phyloP scores from a whole-genome alignment of 2,888 invertebrate species.

The Zhuqinia jingwanae region DNA sequence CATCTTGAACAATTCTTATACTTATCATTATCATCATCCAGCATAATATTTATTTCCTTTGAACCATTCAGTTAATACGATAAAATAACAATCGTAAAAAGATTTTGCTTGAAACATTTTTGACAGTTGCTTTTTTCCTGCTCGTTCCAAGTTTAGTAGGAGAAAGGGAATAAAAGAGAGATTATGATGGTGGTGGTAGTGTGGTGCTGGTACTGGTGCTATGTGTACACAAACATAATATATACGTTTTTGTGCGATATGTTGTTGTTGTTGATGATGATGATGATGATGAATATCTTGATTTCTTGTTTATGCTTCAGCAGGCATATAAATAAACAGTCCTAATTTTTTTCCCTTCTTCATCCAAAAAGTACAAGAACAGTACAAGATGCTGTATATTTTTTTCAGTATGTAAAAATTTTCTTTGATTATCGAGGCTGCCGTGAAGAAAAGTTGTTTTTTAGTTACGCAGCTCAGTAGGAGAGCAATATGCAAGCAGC shows the following conservation, averaged over 20 bases:
- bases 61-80: slow-evolving; percentile 36
- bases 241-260: too few species aligned
- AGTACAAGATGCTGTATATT: background rate
- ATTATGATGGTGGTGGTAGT: too few species aligned
- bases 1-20: background rate
- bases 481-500: slow-evolving; percentile 22
- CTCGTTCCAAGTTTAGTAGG: too few species aligned
- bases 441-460: too few species aligned
- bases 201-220: too few species aligned
- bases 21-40: background rate
- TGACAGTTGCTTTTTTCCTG: slow-evolving; percentile 37
- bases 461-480: too few species aligned
- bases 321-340: slow-evolving; percentile 34
- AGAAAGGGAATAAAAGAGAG: too few species aligned
- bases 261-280: background rate
- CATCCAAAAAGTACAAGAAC: background rate
- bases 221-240: too few species aligned
- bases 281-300: slow-evolving; percentile 28
- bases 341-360: background rate
- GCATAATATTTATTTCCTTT: slow-evolving; percentile 40
- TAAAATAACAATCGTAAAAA: slow-evolving; percentile 44
- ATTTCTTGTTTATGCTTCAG: slow-evolving; percentile 35
- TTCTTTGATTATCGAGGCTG: too few species aligned
- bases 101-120: slow-evolving; percentile 38
- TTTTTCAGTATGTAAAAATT: too few species aligned